phyloP scores from a whole-genome alignment of 2,113 vertebrate species.

The Neomonachus schauinslandi region DNA sequence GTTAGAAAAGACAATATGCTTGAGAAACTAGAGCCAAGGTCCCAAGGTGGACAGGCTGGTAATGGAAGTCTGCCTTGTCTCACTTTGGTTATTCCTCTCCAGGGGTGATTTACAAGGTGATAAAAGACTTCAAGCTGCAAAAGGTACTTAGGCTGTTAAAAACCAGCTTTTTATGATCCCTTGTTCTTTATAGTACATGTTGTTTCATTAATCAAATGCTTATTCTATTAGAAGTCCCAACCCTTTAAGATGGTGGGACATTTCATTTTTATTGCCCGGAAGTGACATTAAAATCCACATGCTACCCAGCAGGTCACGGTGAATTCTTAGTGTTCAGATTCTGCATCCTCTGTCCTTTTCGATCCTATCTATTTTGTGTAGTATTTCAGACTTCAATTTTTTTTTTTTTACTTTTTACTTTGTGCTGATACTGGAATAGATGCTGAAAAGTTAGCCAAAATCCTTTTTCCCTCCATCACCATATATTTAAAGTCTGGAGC shows the following conservation, averaged over 20 bases:
- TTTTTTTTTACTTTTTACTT: not conserved
- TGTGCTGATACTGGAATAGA: not conserved
- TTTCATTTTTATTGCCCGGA: constrained; percentile 71
- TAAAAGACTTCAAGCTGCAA: constrained; percentile 74
- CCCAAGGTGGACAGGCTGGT: constrained; percentile 40
- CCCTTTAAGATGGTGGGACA: constrained; percentile 68
- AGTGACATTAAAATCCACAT: constrained; percentile 42
- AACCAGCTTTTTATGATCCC: constrained; percentile 71
- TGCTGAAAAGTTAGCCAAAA: not conserved
- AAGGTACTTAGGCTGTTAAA: constrained; percentile 73
- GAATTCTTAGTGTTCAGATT: not conserved
- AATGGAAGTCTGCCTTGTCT: constrained; percentile 56
- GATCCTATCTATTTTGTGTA: not conserved
- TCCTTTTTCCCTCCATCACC: not conserved
- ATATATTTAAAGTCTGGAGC: not conserved
- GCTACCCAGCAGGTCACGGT: not conserved
- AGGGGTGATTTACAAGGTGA: constrained; percentile 77
- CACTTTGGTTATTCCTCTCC: constrained; percentile 64
- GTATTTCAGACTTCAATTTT: not conserved
- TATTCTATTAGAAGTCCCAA: constrained; percentile 73
- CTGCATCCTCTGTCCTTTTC: not conserved
- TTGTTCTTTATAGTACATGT: constrained; percentile 72
- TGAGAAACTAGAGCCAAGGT: not conserved
- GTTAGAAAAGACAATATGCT: not conserved
- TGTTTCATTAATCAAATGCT: constrained; percentile 82